These are phyloP conservation scores for Galaxias olidus DNA, from an alignment of 2,797 vertebrate genomes.

Conservation along the genomic window DNA sequence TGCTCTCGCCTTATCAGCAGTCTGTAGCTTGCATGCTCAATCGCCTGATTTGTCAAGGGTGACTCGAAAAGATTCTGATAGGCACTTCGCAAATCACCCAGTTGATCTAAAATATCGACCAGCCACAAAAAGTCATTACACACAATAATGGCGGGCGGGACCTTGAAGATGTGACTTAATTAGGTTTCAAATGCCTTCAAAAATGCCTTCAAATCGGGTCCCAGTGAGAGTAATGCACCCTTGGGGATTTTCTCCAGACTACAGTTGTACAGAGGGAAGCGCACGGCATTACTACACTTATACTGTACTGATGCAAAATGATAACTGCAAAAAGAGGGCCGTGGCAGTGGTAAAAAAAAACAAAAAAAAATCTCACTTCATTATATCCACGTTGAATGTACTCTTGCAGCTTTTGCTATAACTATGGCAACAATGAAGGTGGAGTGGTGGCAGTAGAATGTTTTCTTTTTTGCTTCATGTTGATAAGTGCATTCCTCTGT, in stretches of 20 bases:
- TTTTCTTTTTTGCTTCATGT: no score
- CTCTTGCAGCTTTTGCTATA: conserved; percentile 3
- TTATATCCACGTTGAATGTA: no score
- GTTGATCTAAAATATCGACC: conserved; percentile 86
- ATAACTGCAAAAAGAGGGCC: not conserved
- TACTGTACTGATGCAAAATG: not conserved
- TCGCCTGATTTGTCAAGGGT: conserved; percentile 80
- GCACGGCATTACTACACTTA: not conserved
- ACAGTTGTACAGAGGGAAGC: conserved; percentile 49
- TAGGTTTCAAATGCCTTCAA: conserved; percentile 78
- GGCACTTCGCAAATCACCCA: conserved; percentile 80
- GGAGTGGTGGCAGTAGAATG: no score
- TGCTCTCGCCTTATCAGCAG: conserved; percentile 75
- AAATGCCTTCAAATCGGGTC: conserved; percentile 65
- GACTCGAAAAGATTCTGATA: conserved; percentile 80
- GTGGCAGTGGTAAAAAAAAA: conserved; percentile 11
- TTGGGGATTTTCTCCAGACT: conserved; percentile 47
- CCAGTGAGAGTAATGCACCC: conserved; percentile 51
- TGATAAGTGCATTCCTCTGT: no score
- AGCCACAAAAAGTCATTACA: conserved; percentile 81
- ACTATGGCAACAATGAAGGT: not conserved
- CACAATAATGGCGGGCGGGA: conserved; percentile 79
- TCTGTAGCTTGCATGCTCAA: conserved; percentile 75
- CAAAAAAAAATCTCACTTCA: no score
- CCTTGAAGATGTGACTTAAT: conserved; percentile 84